Conservation (phyloP, 2,797 vertebrate species). For the Melanotaenia maccullochi region DNA sequence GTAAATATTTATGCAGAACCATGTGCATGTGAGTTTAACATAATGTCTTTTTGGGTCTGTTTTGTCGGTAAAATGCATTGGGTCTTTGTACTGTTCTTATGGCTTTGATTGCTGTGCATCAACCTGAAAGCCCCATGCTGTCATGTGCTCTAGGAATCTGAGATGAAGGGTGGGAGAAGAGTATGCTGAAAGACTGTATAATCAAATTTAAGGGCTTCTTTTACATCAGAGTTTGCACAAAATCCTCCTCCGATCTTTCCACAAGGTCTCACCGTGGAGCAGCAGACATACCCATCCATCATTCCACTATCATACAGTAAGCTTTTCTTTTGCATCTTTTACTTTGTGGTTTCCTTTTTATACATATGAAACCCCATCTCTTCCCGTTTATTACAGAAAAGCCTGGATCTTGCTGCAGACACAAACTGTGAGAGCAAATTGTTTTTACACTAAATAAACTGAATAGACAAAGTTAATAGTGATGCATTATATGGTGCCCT, state of each 20-base stretch:
- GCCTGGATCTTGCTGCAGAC: not conserved
- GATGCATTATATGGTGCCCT: conserved; percentile 1
- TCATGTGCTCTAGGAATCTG: conserved; percentile 33
- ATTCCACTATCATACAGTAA: conserved; percentile 4
- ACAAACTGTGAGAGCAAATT: conserved; percentile 10
- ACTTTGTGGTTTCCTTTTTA: conserved; percentile 20
- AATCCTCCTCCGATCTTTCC: conserved; percentile 37
- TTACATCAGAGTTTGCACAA: conserved; percentile 13
- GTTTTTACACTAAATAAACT: not conserved
- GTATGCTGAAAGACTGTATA: conserved; percentile 13
- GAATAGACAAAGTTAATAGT: conserved; percentile 2
- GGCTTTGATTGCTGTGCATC: conserved; percentile 26
- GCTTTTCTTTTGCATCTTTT: not conserved
- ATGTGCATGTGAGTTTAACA: conserved; percentile 6
- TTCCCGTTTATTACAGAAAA: conserved; percentile 9
- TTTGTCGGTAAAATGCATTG: conserved; percentile 36
- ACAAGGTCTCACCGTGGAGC: conserved; percentile 28
- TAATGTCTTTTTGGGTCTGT: conserved; percentile 13
- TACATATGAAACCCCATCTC: conserved; percentile 14
- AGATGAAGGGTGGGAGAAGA: conserved; percentile 22
- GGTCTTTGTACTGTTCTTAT: conserved; percentile 49
- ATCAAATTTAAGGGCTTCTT: conserved; percentile 20
- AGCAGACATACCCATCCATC: conserved; percentile 51
- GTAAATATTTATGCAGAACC: conserved; percentile 23
- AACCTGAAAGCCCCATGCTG: conserved; percentile 50